These are phyloP conservation scores for Caenorhabditis brenneri DNA, from an alignment of 1,140 invertebrate species.

Conservation along the genomic window DNA sequence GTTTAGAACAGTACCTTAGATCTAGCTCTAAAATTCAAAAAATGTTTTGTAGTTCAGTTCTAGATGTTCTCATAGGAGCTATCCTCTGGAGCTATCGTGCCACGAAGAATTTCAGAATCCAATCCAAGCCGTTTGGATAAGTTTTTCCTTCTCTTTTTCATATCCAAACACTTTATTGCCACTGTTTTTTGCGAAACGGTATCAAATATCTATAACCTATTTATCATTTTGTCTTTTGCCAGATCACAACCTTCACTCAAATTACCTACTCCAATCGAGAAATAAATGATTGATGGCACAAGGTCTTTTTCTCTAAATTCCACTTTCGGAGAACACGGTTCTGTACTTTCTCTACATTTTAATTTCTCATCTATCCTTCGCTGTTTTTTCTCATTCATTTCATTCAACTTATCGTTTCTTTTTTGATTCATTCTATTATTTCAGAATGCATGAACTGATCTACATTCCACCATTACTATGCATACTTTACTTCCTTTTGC, in stretches of 20 bases:
- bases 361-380: not conserved
- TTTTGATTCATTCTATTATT: not conserved
- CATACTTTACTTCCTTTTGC: conserved; percentile 57
- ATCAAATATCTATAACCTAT: not conserved
- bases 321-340: conserved; percentile 17
- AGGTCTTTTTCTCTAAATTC: conserved; percentile 2
- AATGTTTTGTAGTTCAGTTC: no score
- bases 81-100: no score
- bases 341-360: not conserved
- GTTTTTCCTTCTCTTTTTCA: not conserved
- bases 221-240: not conserved
- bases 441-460: conserved; percentile 34
- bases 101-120: no score
- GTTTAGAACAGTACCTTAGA: no score
- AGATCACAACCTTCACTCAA: conserved; percentile 1
- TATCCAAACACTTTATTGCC: not conserved
- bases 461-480: not conserved
- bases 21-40: no score
- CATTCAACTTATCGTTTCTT: not conserved
- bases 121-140: no score
- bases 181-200: not conserved
- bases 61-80: no score
- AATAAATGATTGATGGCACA: conserved; percentile 12
- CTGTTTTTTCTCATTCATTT: not conserved
- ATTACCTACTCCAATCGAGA: not conserved